Evolutionary conservation across 1,140 invertebrate species (phyloP).

Genomic region (Meteorus sp.): DNA sequence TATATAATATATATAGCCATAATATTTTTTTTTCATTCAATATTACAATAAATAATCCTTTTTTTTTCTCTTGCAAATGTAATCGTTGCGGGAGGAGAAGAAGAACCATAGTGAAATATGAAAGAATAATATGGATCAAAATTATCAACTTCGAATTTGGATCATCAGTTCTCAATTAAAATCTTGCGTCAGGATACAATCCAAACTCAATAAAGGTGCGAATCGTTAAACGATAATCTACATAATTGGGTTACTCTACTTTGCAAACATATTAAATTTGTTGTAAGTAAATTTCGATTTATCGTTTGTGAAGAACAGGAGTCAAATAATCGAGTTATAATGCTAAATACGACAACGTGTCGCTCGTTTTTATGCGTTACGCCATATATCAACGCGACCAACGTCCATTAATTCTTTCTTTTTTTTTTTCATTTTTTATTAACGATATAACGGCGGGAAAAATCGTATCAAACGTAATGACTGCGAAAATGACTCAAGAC

Average conservation of each 20-base stretch:
- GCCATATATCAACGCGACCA: slow-evolving; percentile 18
- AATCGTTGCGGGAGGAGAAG: neutral
- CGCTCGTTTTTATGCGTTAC: slow-evolving; percentile 7
- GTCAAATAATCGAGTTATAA: no score
- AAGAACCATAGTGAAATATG: neutral
- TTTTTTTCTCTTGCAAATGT: slow-evolving; percentile 14
- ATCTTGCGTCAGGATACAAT: no score
- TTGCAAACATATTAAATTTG: no score
- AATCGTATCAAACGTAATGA: slow-evolving; percentile 24
- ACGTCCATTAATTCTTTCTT: slow-evolving; percentile 1
- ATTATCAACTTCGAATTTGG: neutral
- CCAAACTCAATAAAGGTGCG: no score
- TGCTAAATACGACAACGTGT: slow-evolving; percentile 9
- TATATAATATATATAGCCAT: slow-evolving; percentile 46
- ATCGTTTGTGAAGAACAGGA: no score
- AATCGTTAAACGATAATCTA: no score
- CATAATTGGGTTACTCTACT: no score
- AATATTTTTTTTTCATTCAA: slow-evolving; percentile 44
- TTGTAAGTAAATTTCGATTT: no score
- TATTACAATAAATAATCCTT: slow-evolving; percentile 50
- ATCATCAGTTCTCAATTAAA: no score
- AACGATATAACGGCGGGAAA: slow-evolving; percentile 22
- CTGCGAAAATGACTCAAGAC: slow-evolving; percentile 24
- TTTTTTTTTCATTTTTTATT: slow-evolving; percentile 7
- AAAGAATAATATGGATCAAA: neutral